Base-by-base conservation (phyloP, 1,140 invertebrate genomes). In the Drosophila gunungcola region DNA sequence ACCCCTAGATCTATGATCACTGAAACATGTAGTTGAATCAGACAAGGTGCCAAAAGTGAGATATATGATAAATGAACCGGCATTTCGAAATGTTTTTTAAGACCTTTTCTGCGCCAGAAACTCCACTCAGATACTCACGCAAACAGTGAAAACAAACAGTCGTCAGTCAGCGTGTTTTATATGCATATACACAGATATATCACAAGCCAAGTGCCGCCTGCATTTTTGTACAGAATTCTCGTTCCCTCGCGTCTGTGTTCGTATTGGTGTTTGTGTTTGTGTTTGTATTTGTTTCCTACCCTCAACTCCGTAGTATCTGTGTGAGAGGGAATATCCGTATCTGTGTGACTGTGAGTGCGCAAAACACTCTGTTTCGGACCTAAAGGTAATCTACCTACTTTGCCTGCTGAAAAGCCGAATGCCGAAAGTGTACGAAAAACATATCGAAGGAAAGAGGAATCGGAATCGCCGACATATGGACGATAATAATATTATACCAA, bases 341-440 rank as follows among this genome's bases (percentile, higher is more conserved):
- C 21, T 13, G 62, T 27, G 63, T 68, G 41, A 68, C 63, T 68
- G 68, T 48, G 52, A 70, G 73, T 76, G 73, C 73, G 73, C 73
- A 67, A 68, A 72, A 61, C 72, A 75, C 73, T 75, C 61, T 34
- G 21, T 45, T n/a, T 42, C 39, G 25, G 16, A 53, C 54, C 21
- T 51, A 70, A 78, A 86, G 82, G 82, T 86, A 85, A 85, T 86
- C 82, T 86, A 85, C 82, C 82, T 86, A 85, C 82, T 85, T 86
- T 86, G 82, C 78, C 81, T 80, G 81, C 46, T 61, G 68, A 81
- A 38, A 41, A 78, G 67, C 45, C 25, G 45, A 46, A 11, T 45
- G 43, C 43, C 81, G 77, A 78, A 85, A 85, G 83, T 85, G 83
- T 86, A 85, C 78, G 82, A 88, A 88, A 82, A 82, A 85, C 53